Evolutionary conservation across 2,113 vertebrate species (phyloP).

Genomic region (human (Homo sapiens)): DNA sequence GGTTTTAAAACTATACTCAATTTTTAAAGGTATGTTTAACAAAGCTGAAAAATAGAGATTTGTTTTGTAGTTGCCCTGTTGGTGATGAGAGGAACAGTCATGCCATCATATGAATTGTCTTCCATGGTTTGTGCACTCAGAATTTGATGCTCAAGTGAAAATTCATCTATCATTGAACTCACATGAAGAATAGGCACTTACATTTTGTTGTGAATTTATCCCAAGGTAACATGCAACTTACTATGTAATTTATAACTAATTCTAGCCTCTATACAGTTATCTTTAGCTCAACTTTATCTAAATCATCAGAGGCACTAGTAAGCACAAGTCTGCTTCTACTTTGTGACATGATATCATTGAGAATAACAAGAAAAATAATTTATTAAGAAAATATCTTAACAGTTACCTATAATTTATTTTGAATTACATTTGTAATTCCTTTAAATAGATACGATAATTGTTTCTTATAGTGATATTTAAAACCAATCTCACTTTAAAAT

Average conservation of each 20-base stretch:
- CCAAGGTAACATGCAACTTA: conserved; percentile 46
- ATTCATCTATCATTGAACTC: conserved; percentile 58
- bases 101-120: conserved; percentile 28
- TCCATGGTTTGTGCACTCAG: conserved; percentile 61
- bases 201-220: conserved; percentile 60
- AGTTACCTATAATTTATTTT: background rate
- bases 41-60: conserved; percentile 49
- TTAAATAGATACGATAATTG: conserved; percentile 6
- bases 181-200: conserved; percentile 57
- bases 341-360: background rate
- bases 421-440: background rate
- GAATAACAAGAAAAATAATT: background rate
- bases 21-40: conserved; percentile 41
- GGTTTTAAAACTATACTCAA: conserved; percentile 53
- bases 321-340: background rate
- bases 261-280: background rate
- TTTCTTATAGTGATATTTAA: background rate
- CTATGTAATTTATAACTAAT: conserved; percentile 49
- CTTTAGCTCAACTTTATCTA: background rate
- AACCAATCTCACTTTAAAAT: background rate
- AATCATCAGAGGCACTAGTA: background rate
- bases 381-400: background rate
- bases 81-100: background rate
- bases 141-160: conserved; percentile 68
- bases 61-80: conserved; percentile 6